Base-by-base conservation (phyloP, 2,888 invertebrate species). In the Glomeris marginata region DNA sequence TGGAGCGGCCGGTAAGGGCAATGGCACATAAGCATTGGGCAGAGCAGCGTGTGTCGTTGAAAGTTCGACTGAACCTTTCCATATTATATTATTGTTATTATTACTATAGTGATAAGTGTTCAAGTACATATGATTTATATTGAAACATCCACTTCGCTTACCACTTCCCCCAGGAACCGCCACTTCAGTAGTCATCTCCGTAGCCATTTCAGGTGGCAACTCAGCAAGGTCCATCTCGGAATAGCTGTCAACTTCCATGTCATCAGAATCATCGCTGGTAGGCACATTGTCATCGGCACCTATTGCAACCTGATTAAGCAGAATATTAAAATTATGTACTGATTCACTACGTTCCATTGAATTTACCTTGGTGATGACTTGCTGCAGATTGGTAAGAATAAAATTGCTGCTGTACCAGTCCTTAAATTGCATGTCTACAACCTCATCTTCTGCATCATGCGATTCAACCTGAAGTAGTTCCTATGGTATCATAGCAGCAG, bases 341-440 rank as follows among this genome's bases (percentile, higher is more conserved):
- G n/a, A n/a, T n/a, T n/a, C n/a, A n/a, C n/a, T n/a, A n/a, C n/a
- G n/a, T n/a, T n/a, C n/a, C n/a, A n/a, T n/a, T n/a, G n/a, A 43
- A 47, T 2, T 16, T 38, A 53, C 53, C 28, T 51, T 53, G 5
- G 53, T 48, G 41, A 53, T 53, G 8, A 45, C 49, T 20, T 51
- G 53, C 20, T 51, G 51, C n/a, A 53, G 41, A 45, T 53, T 53
- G 34, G 51, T 51, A 22, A 51, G 42, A 38, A 55, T 64, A 52
- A 61, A 59, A 43, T 60, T 59, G 10, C 62, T 61, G 6, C 63
- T 59, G 57, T 66, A 69, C 69, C 69, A 69, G 21, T 63, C 62
- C 33, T 58, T 54, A 48, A 64, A 65, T 33, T 63, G 58, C 42
- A 63, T 56, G 55, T 69, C 68, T 38, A 60, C 59, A 1, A 65